Percentiles rank a stretch among this genome's conserved stretches.
Conservation (phyloP, 1,140 invertebrate species). For the Agraylea sexmaculata region DNA sequence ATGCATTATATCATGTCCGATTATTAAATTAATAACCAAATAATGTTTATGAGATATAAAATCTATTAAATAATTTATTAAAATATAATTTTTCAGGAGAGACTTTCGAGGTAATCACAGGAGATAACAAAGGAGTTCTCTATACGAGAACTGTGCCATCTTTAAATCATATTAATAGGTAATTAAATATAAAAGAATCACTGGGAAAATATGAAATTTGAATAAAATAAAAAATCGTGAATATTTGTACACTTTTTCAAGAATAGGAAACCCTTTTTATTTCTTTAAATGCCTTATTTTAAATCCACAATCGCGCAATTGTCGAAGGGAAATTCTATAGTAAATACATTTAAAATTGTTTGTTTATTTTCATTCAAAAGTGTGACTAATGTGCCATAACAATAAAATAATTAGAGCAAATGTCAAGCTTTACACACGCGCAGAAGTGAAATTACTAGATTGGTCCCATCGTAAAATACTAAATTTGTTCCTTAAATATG, state of each 20-base stretch:
- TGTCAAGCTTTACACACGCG: no score
- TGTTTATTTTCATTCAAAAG: background rate
- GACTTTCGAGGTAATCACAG: constrained; percentile 12
- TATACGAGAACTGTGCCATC: constrained; percentile 5
- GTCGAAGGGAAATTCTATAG: constrained; percentile 1
- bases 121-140: constrained; percentile 12
- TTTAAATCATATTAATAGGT: constrained; percentile 16
- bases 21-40: constrained; percentile 1
- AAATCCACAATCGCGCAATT: background rate
- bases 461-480: no score
- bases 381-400: no score
- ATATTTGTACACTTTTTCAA: background rate
- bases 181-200: background rate
- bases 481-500: no score
- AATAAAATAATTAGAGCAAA: no score
- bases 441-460: no score
- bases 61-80: background rate
- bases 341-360: background rate
- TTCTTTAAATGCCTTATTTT: constrained; percentile 4
- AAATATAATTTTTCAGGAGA: constrained; percentile 10
- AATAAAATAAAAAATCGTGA: no score
- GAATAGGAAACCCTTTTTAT: background rate
- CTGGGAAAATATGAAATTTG: background rate
- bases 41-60: background rate
- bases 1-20: constrained; percentile 7